Conservation (phyloP, 2,888 invertebrate species). For the Tetheella fluctuosa region DNA sequence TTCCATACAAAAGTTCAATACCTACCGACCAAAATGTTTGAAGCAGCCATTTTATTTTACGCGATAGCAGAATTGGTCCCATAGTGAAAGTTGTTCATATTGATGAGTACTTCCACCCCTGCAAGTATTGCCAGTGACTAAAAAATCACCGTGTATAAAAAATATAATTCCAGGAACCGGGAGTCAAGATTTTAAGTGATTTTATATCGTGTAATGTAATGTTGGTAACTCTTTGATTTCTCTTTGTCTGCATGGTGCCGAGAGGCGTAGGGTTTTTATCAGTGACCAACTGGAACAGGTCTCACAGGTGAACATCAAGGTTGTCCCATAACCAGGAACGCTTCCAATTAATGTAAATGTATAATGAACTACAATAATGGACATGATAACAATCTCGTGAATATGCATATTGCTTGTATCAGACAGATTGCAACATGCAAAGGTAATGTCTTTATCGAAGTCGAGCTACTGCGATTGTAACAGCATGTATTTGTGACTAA, state of each 20-base stretch:
- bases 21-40: no score
- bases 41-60: no score
- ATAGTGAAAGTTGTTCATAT: no score
- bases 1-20: no score
- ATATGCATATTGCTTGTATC: not conserved
- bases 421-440: not conserved
- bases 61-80: no score
- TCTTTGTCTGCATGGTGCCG: conserved; percentile 9
- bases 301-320: conserved; percentile 14
- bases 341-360: not conserved
- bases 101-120: no score
- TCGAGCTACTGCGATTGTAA: not conserved
- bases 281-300: conserved; percentile 16
- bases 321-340: not conserved
- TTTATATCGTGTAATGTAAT: not conserved
- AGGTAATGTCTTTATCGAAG: not conserved
- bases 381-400: not conserved
- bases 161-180: no score
- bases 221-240: not conserved
- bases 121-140: no score
- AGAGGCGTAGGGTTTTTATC: conserved; percentile 14
- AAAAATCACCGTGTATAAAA: no score
- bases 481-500: not conserved
- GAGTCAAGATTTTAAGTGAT: no score
- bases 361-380: not conserved